Percentiles rank a stretch among this genome's conserved stretches.
These are phyloP conservation scores for Dermatemys mawii DNA, from an alignment of 2,113 vertebrate genomes.

Conservation along the genomic window DNA sequence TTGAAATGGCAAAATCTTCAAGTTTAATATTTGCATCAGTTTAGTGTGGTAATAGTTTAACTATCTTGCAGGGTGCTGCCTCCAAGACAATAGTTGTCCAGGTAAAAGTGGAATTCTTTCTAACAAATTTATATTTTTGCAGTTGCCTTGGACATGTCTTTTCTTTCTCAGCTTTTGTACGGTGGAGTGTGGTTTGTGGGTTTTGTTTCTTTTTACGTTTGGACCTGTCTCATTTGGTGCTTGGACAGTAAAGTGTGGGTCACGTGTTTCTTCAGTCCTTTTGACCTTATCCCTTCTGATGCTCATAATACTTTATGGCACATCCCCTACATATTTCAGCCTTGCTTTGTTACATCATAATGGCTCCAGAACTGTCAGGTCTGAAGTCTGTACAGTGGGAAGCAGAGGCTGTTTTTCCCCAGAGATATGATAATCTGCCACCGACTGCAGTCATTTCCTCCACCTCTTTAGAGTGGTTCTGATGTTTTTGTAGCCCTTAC, in stretches of 20 bases:
- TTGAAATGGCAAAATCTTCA: background rate
- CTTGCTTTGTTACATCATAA: background rate
- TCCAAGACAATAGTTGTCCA: background rate
- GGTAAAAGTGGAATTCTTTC: background rate
- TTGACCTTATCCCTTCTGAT: background rate
- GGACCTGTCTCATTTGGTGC: too few species aligned
- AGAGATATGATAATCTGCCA: background rate
- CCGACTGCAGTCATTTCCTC: background rate
- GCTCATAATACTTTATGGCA: background rate
- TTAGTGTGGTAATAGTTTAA: background rate
- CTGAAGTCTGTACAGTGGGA: constrained; percentile 4
- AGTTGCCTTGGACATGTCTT: background rate
- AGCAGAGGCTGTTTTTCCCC: background rate
- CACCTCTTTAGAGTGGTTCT: background rate
- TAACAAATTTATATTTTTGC: background rate
- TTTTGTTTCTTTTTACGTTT: background rate
- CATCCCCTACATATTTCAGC: background rate
- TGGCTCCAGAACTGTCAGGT: background rate
- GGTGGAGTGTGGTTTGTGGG: background rate
- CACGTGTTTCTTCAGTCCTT: background rate
- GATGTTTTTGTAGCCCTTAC: background rate
- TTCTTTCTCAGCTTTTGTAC: background rate
- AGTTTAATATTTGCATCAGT: background rate
- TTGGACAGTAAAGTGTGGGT: too few species aligned
- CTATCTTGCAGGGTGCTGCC: background rate